These are phyloP conservation scores for Lamproptera curius DNA, from an alignment of 2,888 invertebrate genomes.

Conservation along the genomic window DNA sequence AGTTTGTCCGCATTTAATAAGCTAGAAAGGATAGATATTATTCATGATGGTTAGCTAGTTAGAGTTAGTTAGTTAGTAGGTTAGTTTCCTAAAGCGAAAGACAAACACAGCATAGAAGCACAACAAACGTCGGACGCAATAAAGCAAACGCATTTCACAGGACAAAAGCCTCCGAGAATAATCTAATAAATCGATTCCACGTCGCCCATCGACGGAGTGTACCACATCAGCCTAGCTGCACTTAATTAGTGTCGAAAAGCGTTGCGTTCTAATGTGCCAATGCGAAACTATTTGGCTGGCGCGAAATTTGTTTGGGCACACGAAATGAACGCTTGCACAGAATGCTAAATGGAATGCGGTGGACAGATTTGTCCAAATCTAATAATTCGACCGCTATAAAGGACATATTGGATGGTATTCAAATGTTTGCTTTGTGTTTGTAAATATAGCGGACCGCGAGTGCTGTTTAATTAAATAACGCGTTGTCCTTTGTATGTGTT, in stretches of 20 bases:
- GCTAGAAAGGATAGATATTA: too few relatives aligned
- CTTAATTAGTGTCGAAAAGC: conserved; percentile 20
- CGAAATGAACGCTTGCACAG: conserved; percentile 2
- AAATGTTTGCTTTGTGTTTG: too few relatives aligned
- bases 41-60: too few relatives aligned
- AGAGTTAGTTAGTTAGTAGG: too few relatives aligned
- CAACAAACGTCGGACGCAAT: too few relatives aligned
- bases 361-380: conserved; percentile 4
- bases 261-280: conserved; percentile 18
- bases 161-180: conserved; percentile 6
- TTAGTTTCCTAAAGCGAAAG: too few relatives aligned
- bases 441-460: too few relatives aligned
- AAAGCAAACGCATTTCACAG: not conserved
- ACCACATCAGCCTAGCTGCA: conserved; percentile 14
- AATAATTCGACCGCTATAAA: conserved; percentile 1
- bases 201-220: conserved; percentile 10
- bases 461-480: too few relatives aligned
- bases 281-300: conserved; percentile 16
- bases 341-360: conserved; percentile 6
- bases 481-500: too few relatives aligned
- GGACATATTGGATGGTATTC: too few relatives aligned
- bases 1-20: too few relatives aligned
- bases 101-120: too few relatives aligned
- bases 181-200: conserved; percentile 18
- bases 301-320: conserved; percentile 16